phyloP scores from a whole-genome alignment of 2,797 vertebrate species.

The Echeneis naucrates region DNA sequence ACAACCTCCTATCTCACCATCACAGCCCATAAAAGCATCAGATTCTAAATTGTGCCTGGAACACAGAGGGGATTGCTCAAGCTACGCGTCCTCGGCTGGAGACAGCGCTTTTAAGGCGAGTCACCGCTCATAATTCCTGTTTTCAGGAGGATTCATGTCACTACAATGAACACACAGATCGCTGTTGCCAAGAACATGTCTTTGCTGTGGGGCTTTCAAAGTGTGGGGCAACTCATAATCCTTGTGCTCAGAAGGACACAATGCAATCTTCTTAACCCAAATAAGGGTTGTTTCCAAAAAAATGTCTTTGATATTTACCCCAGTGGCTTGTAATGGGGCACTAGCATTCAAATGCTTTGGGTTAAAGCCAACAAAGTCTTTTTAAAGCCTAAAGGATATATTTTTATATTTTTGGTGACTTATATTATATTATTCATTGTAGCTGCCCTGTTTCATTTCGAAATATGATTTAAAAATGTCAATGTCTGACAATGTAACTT shows the following conservation, averaged over 20 bases:
- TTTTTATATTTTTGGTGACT: background rate
- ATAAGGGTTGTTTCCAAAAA: constrained; percentile 19
- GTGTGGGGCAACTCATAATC: constrained; percentile 54
- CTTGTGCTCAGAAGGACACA: constrained; percentile 36
- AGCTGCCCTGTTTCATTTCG: background rate
- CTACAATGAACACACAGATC: constrained; percentile 50
- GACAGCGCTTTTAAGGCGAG: constrained; percentile 69
- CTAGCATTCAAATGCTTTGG: background rate
- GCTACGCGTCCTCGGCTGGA: constrained; percentile 39
- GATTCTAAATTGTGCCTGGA: constrained; percentile 72
- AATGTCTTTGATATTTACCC: constrained; percentile 21
- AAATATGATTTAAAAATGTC: rapidly evolving
- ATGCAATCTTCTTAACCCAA: constrained; percentile 49
- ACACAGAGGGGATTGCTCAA: constrained; percentile 69
- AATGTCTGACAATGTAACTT: background rate
- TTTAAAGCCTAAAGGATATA: background rate
- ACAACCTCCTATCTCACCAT: constrained; percentile 76
- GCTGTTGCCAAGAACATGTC: constrained; percentile 55
- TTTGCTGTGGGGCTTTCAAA: constrained; percentile 32
- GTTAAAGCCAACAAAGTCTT: background rate
- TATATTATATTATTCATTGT: background rate
- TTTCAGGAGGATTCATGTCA: constrained; percentile 58
- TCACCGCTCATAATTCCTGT: constrained; percentile 70
- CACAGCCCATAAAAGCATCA: constrained; percentile 74
- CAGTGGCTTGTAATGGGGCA: background rate